Evolutionary conservation across 2,888 invertebrate species (phyloP).

Genomic region (Cyaniris semiargus): DNA sequence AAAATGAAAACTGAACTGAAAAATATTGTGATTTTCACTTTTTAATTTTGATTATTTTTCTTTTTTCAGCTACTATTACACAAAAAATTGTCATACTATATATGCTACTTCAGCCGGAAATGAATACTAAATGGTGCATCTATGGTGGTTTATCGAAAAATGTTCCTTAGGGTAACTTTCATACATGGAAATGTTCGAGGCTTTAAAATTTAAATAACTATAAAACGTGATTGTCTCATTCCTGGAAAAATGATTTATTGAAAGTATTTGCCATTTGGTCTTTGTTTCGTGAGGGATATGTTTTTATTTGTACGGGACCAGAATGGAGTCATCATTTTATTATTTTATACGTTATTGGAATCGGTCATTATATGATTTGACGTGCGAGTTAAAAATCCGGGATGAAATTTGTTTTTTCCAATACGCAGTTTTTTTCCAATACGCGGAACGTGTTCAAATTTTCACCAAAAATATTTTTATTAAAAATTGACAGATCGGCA

Average conservation of each 20-base stretch:
- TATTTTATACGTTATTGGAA: not conserved
- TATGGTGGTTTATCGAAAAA: not conserved
- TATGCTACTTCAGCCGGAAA: not conserved
- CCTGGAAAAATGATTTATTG: too few relatives aligned
- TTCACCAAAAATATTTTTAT: not conserved
- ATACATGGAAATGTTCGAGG: too few relatives aligned
- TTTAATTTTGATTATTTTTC: too few relatives aligned
- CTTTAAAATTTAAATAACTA: too few relatives aligned
- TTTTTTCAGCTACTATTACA: too few relatives aligned
- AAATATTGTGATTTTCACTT: too few relatives aligned
- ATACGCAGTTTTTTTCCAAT: not conserved
- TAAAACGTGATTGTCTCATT: too few relatives aligned
- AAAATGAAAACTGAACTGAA: too few relatives aligned
- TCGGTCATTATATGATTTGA: not conserved
- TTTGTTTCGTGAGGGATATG: too few relatives aligned
- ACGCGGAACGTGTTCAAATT: not conserved
- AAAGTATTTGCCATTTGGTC: too few relatives aligned
- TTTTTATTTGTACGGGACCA: not conserved
- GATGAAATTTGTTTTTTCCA: not conserved
- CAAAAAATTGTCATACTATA: too few relatives aligned
- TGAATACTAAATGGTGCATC: not conserved
- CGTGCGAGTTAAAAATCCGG: not conserved
- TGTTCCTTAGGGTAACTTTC: too few relatives aligned
- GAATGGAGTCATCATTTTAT: not conserved
- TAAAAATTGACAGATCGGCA: not conserved